Conservation (phyloP, 2,888 invertebrate species). For the Seira ritae region DNA sequence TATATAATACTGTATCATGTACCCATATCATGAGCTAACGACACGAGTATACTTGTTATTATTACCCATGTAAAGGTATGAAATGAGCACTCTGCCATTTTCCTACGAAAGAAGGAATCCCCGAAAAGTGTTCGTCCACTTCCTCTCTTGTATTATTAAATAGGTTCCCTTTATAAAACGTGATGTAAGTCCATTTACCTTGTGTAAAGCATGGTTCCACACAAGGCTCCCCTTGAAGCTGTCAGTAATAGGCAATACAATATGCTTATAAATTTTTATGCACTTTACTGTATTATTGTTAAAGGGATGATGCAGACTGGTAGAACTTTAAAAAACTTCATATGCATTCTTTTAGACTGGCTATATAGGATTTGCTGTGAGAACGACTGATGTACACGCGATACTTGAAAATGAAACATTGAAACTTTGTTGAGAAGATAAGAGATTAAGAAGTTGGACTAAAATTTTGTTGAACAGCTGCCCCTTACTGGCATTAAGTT, state of each 20-base stretch:
- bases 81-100: neutral
- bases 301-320: neutral
- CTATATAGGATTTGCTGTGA: neutral
- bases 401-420: neutral
- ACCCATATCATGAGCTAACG: neutral
- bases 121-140: no score
- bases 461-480: slow-evolving; percentile 48
- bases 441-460: slow-evolving; percentile 42
- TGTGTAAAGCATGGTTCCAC: neutral
- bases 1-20: neutral
- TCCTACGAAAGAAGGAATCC: no score
- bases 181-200: neutral
- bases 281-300: neutral
- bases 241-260: neutral
- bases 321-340: neutral
- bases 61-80: neutral
- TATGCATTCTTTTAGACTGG: no score
- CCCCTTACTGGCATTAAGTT: slow-evolving; percentile 20
- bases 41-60: neutral
- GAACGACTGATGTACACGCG: slow-evolving; percentile 2
- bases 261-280: neutral
- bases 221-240: slow-evolving; percentile 7
- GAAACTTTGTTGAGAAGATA: slow-evolving; percentile 15
- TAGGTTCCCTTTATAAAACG: no score
- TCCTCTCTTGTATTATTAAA: no score